These are phyloP conservation scores for Thunnus albacares DNA, from an alignment of 2,797 vertebrate species.

Conservation along the genomic window DNA sequence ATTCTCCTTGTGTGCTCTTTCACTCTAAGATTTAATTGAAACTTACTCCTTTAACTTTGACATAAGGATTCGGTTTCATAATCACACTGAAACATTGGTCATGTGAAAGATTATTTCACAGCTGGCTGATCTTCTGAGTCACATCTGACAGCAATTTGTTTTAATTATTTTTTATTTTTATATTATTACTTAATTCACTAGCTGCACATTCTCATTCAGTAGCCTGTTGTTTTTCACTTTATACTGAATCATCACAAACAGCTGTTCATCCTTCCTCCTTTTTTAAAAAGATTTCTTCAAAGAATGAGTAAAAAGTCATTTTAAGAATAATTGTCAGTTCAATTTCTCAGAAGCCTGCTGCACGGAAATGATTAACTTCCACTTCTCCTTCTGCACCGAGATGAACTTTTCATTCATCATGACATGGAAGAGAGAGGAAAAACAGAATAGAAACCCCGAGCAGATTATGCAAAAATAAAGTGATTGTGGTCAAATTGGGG, in stretches of 20 bases:
- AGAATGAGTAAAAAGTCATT: not conserved
- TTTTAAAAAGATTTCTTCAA: not conserved
- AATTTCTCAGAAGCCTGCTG: conserved; percentile 18
- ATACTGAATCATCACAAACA: no score
- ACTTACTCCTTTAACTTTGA: no score
- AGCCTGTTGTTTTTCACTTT: not conserved
- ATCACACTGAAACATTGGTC: no score
- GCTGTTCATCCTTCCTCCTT: not conserved
- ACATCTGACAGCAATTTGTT: no score
- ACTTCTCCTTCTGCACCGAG: no score
- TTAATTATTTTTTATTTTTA: no score
- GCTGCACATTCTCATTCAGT: not conserved
- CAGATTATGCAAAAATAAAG: not conserved
- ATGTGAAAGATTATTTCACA: no score
- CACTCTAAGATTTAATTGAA: no score
- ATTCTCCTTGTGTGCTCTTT: no score
- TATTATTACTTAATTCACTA: no score
- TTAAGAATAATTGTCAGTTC: not conserved
- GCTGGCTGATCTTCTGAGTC: no score
- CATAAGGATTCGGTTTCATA: no score
- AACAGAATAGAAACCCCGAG: conserved; percentile 14
- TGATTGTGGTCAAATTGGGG: not conserved
- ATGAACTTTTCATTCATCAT: not conserved
- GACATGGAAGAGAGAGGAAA: conserved; percentile 17
- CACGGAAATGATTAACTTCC: not conserved